phyloP scores from a whole-genome alignment of 2,113 vertebrate species.

The Mormoops blainvillei region DNA sequence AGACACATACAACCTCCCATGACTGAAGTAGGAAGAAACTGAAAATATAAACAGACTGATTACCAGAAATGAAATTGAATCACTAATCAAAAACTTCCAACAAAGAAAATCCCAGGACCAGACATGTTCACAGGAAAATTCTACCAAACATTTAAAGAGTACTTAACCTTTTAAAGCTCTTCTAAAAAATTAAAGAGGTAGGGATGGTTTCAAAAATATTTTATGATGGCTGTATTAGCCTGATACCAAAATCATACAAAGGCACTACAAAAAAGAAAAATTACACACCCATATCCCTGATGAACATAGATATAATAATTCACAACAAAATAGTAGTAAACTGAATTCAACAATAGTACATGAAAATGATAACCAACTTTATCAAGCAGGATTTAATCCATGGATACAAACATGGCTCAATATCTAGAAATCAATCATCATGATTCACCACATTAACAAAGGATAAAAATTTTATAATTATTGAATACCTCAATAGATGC shows the following conservation, averaged over 20 bases:
- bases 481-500: background rate
- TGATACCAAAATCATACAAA: background rate
- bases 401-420: background rate
- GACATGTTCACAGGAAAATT: background rate
- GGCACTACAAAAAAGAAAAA: background rate
- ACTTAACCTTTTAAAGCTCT: background rate
- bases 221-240: background rate
- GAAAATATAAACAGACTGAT: background rate
- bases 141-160: background rate
- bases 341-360: background rate
- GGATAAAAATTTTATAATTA: background rate
- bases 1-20: background rate
- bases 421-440: background rate
- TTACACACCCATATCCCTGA: background rate
- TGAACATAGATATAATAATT: background rate
- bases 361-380: background rate
- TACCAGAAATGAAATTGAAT: background rate
- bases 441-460: background rate
- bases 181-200: background rate
- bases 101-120: background rate
- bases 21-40: background rate
- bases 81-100: background rate
- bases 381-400: background rate
- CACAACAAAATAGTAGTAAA: background rate
- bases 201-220: background rate